phyloP scores from a whole-genome alignment of 1,140 invertebrate species.

The Marisa cornuarietis region DNA sequence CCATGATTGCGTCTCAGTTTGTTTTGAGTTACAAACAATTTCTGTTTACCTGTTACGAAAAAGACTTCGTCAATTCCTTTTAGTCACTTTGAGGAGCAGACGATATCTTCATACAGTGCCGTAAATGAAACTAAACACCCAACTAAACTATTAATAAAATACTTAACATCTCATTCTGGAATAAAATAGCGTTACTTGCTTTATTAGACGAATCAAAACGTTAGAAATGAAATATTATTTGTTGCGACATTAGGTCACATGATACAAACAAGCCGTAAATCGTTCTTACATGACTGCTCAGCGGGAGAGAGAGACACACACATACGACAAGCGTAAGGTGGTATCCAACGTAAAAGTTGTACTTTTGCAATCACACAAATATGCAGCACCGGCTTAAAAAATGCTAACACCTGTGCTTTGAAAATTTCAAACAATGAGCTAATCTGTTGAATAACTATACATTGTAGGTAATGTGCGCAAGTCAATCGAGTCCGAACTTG shows the following conservation, averaged over 20 bases:
- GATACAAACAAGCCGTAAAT: constrained; percentile 24
- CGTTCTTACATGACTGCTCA: not conserved
- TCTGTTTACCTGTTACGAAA: too few relatives aligned
- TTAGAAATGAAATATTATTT: not conserved
- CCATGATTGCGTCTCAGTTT: not conserved
- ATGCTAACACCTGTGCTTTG: not conserved
- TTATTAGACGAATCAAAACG: not conserved
- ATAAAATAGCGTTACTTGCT: not conserved
- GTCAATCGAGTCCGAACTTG: too few relatives aligned
- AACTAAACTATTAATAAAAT: not conserved
- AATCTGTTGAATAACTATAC: too few relatives aligned
- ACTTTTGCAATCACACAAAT: not conserved
- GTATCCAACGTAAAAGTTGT: too few relatives aligned
- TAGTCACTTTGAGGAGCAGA: too few relatives aligned
- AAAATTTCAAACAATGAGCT: not conserved
- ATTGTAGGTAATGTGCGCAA: too few relatives aligned
- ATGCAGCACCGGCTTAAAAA: not conserved
- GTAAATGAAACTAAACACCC: not conserved
- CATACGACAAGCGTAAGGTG: not conserved
- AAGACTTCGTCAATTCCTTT: too few relatives aligned
- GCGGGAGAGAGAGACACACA: too few relatives aligned
- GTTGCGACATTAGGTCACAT: constrained; percentile 19
- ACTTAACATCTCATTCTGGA: not conserved
- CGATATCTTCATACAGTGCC: not conserved
- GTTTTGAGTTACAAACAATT: too few relatives aligned